phyloP scores from a whole-genome alignment of 2,113 vertebrate species.

The Oncorhynchus masou region DNA sequence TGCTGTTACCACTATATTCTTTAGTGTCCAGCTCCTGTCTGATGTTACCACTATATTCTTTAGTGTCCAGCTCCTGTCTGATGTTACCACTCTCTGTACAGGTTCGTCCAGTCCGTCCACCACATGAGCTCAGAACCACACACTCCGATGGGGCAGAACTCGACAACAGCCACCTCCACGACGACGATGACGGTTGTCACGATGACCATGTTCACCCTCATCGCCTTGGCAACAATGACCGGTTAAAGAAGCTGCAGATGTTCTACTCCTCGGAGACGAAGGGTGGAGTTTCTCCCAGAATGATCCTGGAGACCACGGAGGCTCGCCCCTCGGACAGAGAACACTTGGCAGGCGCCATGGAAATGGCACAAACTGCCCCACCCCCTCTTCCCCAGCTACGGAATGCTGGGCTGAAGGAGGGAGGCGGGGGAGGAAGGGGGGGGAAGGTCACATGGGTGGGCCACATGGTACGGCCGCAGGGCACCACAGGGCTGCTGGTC shows the following conservation, averaged over 20 bases:
- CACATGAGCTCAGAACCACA: conserved; percentile 55
- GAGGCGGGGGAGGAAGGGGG: conserved; percentile 24
- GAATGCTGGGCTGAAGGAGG: conserved; percentile 63
- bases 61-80: too few species aligned
- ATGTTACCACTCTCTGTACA: too few species aligned
- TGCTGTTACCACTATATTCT: too few species aligned
- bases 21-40: too few species aligned
- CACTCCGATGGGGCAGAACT: conserved; percentile 46
- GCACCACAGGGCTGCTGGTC: conserved; percentile 52
- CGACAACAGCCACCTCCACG: conserved; percentile 32
- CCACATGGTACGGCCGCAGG: conserved; percentile 38
- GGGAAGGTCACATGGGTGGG: conserved; percentile 74
- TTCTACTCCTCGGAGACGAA: conserved; percentile 61
- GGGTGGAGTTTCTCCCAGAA: conserved; percentile 32
- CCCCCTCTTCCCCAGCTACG: conserved; percentile 67
- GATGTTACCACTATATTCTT: too few species aligned
- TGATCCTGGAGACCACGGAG: conserved; percentile 60
- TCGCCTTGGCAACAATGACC: conserved; percentile 48
- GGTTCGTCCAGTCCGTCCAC: conserved; percentile 20
- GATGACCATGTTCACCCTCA: conserved; percentile 50
- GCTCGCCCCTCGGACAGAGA: conserved; percentile 41
- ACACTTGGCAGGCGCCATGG: conserved; percentile 45
- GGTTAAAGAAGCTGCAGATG: conserved; percentile 66
- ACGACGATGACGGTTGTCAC: conserved; percentile 28
- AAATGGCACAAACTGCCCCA: conserved; percentile 44